phyloP scores from a whole-genome alignment of 2,797 vertebrate genomes.

The Centroberyx gerrardi region DNA sequence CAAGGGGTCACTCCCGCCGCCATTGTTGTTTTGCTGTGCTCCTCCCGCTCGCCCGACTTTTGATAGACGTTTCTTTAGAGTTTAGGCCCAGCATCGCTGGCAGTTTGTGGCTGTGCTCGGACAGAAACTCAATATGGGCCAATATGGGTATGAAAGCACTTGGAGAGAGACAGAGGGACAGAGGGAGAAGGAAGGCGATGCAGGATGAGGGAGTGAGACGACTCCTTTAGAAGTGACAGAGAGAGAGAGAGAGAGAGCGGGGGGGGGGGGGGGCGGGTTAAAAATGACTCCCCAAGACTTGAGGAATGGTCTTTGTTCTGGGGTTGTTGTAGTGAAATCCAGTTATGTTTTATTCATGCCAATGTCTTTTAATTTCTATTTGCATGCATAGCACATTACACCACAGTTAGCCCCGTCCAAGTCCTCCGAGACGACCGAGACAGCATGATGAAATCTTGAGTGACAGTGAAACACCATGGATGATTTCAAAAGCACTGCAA shows the following conservation, averaged over 20 bases:
- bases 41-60: conserved; percentile 60
- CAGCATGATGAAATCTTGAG: conserved; percentile 52
- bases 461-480: conserved; percentile 50
- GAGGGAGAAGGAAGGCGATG: conserved; percentile 29
- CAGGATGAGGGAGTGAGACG: conserved; percentile 47
- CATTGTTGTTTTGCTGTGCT: conserved; percentile 77
- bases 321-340: conserved; percentile 24
- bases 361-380: conserved; percentile 62
- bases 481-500: conserved; percentile 50
- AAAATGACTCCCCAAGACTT: conserved; percentile 32
- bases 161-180: conserved; percentile 22
- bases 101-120: conserved; percentile 64
- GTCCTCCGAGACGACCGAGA: conserved; percentile 48
- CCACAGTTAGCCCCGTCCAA: conserved; percentile 25
- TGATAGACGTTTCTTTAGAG: conserved; percentile 82
- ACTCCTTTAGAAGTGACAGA: conserved; percentile 51
- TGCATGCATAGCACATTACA: conserved; percentile 57
- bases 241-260: conserved; percentile 11
- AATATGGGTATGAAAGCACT: conserved; percentile 66
- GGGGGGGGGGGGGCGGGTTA: neutral
- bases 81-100: conserved; percentile 49
- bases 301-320: conserved; percentile 29
- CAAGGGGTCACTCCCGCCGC: conserved; percentile 70
- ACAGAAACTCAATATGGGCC: conserved; percentile 82
- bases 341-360: conserved; percentile 60